A percentile compares a stretch with the other conserved stretches of the same genome.
phyloP scores from a whole-genome alignment of 2,888 invertebrate genomes.

The Scaeva pyrastri region DNA sequence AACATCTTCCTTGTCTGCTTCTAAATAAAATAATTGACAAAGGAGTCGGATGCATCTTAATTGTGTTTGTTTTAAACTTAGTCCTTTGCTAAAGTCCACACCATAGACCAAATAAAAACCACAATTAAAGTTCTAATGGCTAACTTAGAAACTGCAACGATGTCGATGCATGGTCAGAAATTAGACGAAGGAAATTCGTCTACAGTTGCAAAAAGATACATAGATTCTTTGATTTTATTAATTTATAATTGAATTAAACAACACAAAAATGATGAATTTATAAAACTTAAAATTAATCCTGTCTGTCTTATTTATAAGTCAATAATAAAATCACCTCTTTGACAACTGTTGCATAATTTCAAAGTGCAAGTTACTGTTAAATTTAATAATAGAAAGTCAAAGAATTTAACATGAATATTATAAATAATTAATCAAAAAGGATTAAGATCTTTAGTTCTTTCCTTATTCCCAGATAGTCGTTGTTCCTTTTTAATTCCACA shows the following conservation, averaged over 20 bases:
- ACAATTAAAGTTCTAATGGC: too few species aligned
- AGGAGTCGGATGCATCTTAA: conserved; percentile 67
- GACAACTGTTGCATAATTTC: too few species aligned
- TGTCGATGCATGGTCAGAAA: too few species aligned
- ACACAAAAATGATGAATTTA: background rate
- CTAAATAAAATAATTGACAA: conserved; percentile 42
- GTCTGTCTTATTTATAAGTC: too few species aligned
- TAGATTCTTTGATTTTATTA: conserved; percentile 56
- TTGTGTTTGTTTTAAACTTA: conserved; percentile 60
- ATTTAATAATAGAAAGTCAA: too few species aligned
- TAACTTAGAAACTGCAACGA: background rate
- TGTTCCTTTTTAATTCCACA: background rate
- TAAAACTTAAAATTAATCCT: too few species aligned
- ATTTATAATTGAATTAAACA: conserved; percentile 69
- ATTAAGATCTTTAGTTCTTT: background rate
- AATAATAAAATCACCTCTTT: too few species aligned
- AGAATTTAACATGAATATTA: background rate
- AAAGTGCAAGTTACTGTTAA: too few species aligned
- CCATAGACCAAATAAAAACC: too few species aligned
- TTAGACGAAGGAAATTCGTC: background rate
- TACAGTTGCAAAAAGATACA: conserved; percentile 6
- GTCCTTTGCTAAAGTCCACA: conserved; percentile 29
- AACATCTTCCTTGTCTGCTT: conserved; percentile 18
- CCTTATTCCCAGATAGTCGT: background rate
- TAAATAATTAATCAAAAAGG: conserved; percentile 63